A percentile compares a stretch with the other conserved stretches of the same genome.
These are phyloP conservation scores for Tiliacea citrago DNA, from an alignment of 2,888 invertebrate species.

Conservation along the genomic window DNA sequence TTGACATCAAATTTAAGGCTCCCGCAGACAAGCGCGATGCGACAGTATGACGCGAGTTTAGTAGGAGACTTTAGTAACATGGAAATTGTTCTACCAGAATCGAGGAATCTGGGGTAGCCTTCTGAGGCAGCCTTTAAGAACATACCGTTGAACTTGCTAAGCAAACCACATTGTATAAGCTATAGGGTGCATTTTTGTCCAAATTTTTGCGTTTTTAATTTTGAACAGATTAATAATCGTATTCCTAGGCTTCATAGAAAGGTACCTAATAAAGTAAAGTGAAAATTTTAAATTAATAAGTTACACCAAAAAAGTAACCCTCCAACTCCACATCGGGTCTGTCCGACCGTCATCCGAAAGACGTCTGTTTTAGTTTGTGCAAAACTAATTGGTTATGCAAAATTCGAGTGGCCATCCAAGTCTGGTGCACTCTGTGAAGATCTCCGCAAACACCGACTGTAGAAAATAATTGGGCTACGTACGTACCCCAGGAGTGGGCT, in stretches of 20 bases:
- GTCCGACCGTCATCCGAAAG: constrained; percentile 63
- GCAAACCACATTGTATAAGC: too few species aligned
- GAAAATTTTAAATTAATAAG: too few species aligned
- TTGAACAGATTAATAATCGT: not conserved
- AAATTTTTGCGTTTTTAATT: not conserved
- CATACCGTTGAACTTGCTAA: too few species aligned
- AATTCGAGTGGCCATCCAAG: constrained; percentile 88
- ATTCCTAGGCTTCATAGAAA: not conserved
- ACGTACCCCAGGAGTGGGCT: constrained; percentile 67
- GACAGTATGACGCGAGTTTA: too few species aligned
- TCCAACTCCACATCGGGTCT: constrained; percentile 43
- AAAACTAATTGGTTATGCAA: constrained; percentile 90
- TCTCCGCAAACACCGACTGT: constrained; percentile 80
- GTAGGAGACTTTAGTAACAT: too few species aligned
- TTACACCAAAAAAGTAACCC: constrained; percentile 34
- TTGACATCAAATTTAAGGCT: too few species aligned
- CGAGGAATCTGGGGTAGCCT: too few species aligned
- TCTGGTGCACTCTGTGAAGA: constrained; percentile 83
- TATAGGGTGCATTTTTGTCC: too few species aligned
- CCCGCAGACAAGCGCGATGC: too few species aligned
- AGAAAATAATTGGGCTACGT: constrained; percentile 82
- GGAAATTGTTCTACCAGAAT: too few species aligned
- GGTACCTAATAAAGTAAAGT: too few species aligned
- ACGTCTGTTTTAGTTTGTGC: constrained; percentile 84
- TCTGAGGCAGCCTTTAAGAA: too few species aligned